Percentiles rank a stretch among this genome's conserved stretches.
Conservation (phyloP, 1,140 invertebrate species). For the Samia ricini region DNA sequence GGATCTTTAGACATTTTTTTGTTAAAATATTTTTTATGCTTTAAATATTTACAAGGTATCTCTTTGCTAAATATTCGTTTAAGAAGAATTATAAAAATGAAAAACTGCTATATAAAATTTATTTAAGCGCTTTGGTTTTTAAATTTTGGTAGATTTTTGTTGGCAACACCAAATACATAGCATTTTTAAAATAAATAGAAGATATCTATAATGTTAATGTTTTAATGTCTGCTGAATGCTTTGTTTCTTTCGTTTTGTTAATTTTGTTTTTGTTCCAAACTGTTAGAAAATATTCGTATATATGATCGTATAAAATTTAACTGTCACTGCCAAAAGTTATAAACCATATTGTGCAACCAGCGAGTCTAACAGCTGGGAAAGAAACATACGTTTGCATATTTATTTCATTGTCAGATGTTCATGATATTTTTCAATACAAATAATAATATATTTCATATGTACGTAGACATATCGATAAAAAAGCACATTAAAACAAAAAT, state of each 20-base stretch:
- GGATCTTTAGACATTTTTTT: conserved; percentile 42
- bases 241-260: background rate
- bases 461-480: background rate
- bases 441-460: background rate
- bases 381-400: too few species aligned
- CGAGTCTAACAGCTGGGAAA: too few species aligned
- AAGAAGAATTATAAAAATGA: background rate
- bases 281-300: background rate
- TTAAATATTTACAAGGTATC: background rate
- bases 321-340: too few species aligned
- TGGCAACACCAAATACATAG: background rate
- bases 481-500: conserved; percentile 24
- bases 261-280: background rate
- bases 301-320: too few species aligned
- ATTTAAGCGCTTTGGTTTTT: too few species aligned
- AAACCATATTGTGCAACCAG: too few species aligned
- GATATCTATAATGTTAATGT: background rate
- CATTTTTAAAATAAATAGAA: too few species aligned
- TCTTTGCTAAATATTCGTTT: too few species aligned
- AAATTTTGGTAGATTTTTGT: too few species aligned
- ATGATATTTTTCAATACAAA: too few species aligned
- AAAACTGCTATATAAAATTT: background rate
- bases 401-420: too few species aligned
- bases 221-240: background rate
- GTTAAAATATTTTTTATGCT: conserved; percentile 36